Base-by-base conservation (phyloP, 1,140 invertebrate genomes). In the Theocolax elegans region DNA sequence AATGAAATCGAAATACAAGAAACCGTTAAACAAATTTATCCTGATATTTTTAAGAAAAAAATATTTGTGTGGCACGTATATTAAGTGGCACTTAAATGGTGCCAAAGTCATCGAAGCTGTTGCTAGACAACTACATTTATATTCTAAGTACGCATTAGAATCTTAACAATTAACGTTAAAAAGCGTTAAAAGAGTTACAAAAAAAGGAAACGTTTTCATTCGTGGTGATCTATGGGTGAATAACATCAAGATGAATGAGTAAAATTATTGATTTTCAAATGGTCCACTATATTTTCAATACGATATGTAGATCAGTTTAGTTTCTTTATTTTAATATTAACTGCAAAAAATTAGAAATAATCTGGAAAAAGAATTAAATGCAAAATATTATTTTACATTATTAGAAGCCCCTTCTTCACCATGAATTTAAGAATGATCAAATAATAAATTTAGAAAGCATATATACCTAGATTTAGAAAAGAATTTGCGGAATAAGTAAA, bases 191-290 rank as follows among this genome's bases (percentile, higher is more conserved):
- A 15, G 17, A 6, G 19, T 10, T 3, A 15, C 53, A 0, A 23
- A 19, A 4, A 13, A 17, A 17, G 31, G 3, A 25, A 67, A 67
- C 7, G 65, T 67, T 3, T 12, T 67, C 3, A 29, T n/a, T 12
- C 65, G 58, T 27, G 9, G 9, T 1, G 65, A 67, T 31, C 42
- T 67, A 1, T 67, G 65, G 65, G 7, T 3, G 3, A 67, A 67
- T 23, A 67, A 67, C 29, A n/a, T 67, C 2, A 54, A 58, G 23
- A 6, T 35, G 4, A 35, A 10, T 35, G 38, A 46, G 51, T 38
- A 35, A 12, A 1, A 19, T 67, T 2, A 25, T 67, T 6, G 65
- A 67, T 15, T 67, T 67, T 29, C 65, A 67, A 21, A 58, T 46
- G 53, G 25, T 48, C 3, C 2, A n/a, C 8, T 67, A 67, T 17